Evolutionary conservation across 1,140 invertebrate species (phyloP), one percentile per base, ranked within the genome.

Genomic region (Mya arenaria): DNA sequence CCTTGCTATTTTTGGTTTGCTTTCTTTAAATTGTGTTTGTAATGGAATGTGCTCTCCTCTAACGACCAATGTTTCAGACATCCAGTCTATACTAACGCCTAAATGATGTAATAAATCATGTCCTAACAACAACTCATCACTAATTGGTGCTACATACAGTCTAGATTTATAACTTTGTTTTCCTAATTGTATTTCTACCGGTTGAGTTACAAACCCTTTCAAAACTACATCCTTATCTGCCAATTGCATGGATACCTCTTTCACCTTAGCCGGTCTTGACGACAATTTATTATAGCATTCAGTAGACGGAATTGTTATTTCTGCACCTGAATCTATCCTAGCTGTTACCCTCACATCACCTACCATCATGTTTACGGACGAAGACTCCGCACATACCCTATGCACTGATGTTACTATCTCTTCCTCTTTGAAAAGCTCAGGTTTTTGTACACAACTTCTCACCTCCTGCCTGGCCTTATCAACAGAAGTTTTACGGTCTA

Each of bases 371-470:
- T 23, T 25, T 25, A 78, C 75, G 23, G 30, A 66, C 13, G 74
- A 78, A 13, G 62, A 78, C 10, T 44, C 75, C 34, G 75, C 75
- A n/a, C n/a, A n/a, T n/a, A n/a, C n/a, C n/a, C n/a, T n/a, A n/a
- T n/a, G n/a, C n/a, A n/a, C n/a, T n/a, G n/a, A n/a, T n/a, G n/a
- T n/a, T n/a, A n/a, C n/a, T n/a, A n/a, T n/a, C n/a, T n/a, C n/a
- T n/a, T n/a, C n/a, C n/a, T n/a, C n/a, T n/a, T n/a, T n/a, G n/a
- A n/a, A n/a, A n/a, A n/a, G n/a, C n/a, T n/a, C n/a, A n/a, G n/a
- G n/a, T n/a, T n/a, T n/a, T n/a, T n/a, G n/a, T n/a, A n/a, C n/a
- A n/a, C n/a, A n/a, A n/a, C n/a, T n/a, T n/a, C n/a, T n/a, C n/a
- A n/a, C n/a, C n/a, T n/a, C n/a, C n/a, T n/a, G n/a, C n/a, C n/a